Evolutionary conservation across 2,797 vertebrate species (phyloP).

Genomic region (Moxostoma hubbsi): DNA sequence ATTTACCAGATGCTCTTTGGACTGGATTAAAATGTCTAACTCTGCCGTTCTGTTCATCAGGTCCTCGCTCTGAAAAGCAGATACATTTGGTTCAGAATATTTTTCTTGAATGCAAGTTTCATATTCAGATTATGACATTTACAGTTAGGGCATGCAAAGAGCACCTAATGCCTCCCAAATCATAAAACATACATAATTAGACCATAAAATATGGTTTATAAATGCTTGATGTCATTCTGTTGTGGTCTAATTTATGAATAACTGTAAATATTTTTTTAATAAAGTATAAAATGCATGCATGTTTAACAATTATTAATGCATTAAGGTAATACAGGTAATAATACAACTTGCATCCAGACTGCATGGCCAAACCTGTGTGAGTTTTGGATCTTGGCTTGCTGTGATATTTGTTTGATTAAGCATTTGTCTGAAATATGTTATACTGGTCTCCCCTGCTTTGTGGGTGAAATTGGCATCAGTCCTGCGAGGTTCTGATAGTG

Average conservation of each 20-base stretch:
- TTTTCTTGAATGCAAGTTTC: background rate
- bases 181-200: background rate
- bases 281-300: background rate
- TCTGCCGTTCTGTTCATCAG: constrained; percentile 62
- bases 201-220: background rate
- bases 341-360: background rate
- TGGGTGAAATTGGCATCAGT: constrained; percentile 41
- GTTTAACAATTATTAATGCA: background rate
- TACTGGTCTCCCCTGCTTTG: background rate
- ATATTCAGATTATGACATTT: background rate
- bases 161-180: background rate
- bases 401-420: constrained; percentile 56
- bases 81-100: background rate
- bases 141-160: background rate
- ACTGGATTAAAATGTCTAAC: constrained; percentile 65
- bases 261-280: background rate
- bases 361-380: constrained; percentile 64
- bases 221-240: background rate
- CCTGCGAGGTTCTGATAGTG: constrained; percentile 68
- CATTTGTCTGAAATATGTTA: constrained; percentile 44
- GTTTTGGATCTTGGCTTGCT: constrained; percentile 54
- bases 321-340: background rate
- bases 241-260: background rate
- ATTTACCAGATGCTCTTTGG: constrained; percentile 61
- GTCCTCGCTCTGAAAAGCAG: constrained; percentile 54